phyloP scores from a whole-genome alignment of 2,888 invertebrate species.

The Eucriotettix oculatus region DNA sequence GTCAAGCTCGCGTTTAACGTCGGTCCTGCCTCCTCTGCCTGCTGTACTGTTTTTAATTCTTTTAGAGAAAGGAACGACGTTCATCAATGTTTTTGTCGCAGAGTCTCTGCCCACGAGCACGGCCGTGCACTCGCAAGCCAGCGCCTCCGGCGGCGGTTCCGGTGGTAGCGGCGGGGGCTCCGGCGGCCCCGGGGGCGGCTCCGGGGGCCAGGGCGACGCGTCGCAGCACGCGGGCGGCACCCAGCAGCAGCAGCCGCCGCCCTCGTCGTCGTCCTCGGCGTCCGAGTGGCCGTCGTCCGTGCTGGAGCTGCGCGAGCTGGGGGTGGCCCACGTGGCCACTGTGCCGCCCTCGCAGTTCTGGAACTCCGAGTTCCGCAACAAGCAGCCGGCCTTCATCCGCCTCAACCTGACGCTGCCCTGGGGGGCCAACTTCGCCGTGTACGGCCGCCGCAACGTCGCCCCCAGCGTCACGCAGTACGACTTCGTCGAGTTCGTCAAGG shows the following conservation, averaged over 20 bases:
- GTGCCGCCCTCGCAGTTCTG: conserved; percentile 85
- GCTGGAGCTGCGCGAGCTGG: conserved; percentile 68
- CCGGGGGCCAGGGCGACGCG: conserved; percentile 5
- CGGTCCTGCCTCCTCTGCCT: too few relatives aligned
- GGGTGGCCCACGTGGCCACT: conserved; percentile 62
- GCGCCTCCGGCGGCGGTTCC: not conserved
- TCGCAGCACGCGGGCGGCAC: not conserved
- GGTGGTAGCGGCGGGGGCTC: conserved; percentile 21
- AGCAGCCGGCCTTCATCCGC: conserved; percentile 74
- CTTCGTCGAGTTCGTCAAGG: conserved; percentile 86
- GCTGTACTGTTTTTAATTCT: too few relatives aligned
- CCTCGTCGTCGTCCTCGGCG: conserved; percentile 61
- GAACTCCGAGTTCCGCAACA: conserved; percentile 84
- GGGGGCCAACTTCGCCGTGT: conserved; percentile 89
- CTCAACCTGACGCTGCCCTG: conserved; percentile 81
- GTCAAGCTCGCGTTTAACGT: too few relatives aligned
- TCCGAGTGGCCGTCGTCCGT: conserved; percentile 57
- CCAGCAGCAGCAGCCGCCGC: conserved; percentile 24
- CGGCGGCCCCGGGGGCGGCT: conserved; percentile 44
- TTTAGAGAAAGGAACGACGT: too few relatives aligned
- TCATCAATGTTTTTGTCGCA: conserved; percentile 18
- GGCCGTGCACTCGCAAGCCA: conserved; percentile 37
- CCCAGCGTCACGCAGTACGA: conserved; percentile 96
- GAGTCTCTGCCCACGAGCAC: conserved; percentile 60
- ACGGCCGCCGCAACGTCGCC: conserved; percentile 84